phyloP scores from a whole-genome alignment of 2,113 vertebrate genomes.

The Hemiprocne comata region DNA sequence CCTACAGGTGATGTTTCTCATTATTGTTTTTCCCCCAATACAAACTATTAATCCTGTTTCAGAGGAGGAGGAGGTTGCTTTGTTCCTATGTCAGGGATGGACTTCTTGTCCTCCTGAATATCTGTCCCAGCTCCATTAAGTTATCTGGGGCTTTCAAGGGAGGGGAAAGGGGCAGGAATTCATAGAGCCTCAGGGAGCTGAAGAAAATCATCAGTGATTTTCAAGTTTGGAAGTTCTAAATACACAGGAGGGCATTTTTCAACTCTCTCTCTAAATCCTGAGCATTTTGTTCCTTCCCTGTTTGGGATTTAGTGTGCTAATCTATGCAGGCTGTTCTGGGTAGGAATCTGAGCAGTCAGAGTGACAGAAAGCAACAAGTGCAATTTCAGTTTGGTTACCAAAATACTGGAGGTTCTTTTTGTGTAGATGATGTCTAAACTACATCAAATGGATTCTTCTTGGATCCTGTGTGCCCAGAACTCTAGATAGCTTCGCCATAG shows the following conservation, averaged over 20 bases:
- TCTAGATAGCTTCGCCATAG: background rate
- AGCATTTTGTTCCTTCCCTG: background rate
- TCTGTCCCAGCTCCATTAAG: background rate
- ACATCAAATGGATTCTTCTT: accelerated
- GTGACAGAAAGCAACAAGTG: background rate
- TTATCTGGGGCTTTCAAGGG: background rate
- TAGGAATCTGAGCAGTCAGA: background rate
- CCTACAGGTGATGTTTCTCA: background rate
- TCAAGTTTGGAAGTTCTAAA: background rate
- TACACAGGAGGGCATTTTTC: background rate
- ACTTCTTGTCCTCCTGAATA: background rate
- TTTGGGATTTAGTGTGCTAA: background rate
- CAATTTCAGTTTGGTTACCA: accelerated
- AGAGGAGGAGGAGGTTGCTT: background rate
- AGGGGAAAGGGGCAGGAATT: background rate
- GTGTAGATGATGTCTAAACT: background rate
- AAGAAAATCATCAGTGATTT: accelerated
- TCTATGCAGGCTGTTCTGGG: background rate
- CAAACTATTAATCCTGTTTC: background rate
- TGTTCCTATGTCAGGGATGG: background rate
- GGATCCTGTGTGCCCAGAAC: background rate
- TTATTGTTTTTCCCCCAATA: background rate
- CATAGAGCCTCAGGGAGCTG: background rate
- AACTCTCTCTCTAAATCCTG: background rate
- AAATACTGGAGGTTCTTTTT: background rate